Base-by-base conservation (phyloP, 2,113 vertebrate genomes). In the Leiothrix lutea region DNA sequence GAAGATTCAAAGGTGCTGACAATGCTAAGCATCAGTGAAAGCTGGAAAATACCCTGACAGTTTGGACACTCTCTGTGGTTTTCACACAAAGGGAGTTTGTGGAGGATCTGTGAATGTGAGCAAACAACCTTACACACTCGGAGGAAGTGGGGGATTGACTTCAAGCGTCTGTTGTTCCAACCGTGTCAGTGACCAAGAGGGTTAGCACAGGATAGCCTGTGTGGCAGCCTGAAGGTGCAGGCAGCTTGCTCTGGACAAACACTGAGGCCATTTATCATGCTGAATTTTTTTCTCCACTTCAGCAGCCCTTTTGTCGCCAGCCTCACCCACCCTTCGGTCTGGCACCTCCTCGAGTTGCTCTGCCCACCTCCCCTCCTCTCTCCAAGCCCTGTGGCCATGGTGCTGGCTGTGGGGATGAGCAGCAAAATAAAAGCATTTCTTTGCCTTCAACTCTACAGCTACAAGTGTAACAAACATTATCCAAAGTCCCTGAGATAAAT, bases 321-420 rank as follows among this genome's bases (percentile, higher is more conserved):
- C 28, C 57, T 67, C 66, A 47, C 50, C 67, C 7, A 26, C 56
- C 53, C 57, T 71, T 75, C 13, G 47, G 58, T 36, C 75, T 54
- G 44, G 36, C 31, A 4, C 13, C 61, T 73, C 48, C 45, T 20
- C 18, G 12, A 42, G 42, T 2, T 45, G 54, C 58, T 33, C 33
- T 33, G 1, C 40, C 29, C 64, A 18, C 23, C 11, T n/a, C 17
- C 48, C 19, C 29, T 24, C 40, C 66, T 45, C 1, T 0, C 24
- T n/a, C 31, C 1, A 3, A 71, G 20, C 38, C 69, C 50, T 2
- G 5, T 1, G 20, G 24, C 47, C 1, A 0, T 0, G 0, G 4
- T 0, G 4, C 50, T 42, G 61, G 16, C 80, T 13, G 4, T 0
- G 3, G 67, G 12, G 64, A 60, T 1, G 7, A 61, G 45, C 45